Evolutionary conservation across 2,797 vertebrate genomes (phyloP), one percentile per base, ranked within the genome.

Genomic region (Novumbra hubbsi): DNA sequence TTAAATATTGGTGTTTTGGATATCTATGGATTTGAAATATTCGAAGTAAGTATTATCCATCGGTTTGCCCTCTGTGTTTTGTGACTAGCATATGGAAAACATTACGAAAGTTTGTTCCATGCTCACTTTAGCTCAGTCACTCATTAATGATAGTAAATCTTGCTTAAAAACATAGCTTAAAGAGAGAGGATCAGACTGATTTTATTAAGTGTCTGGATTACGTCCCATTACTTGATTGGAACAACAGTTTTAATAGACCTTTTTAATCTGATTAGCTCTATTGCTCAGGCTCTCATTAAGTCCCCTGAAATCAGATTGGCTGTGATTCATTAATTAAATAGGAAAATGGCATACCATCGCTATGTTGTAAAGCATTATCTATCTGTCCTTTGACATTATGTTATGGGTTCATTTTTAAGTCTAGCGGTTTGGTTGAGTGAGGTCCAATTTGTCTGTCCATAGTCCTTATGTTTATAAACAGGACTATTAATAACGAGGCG

Each of bases 21-120:
- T 87, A 99, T 99, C 88, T 99, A 99, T 49, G 98, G 98, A 89
- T 99, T 99, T 94, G 98, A 99, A 93, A 99, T 99, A 88, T 99
- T 99, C 88, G 96, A 98, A 91, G 98, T 99, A 90, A 88, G 93
- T 45, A 14, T 71, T 60, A 24, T 16, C 28, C 15, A n/a, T 50
- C 14, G 3, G 21, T 57, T 57, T 24, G 1, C 55, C 55, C 3
- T 21, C 21, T 14, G 21, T 24, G 11, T 57, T 55, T 55, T 55
- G 2, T 57, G 55, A 57, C 24, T 24, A 21, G 24, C 21, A 24
- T 57, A 57, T 57, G 21, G 21, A 57, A 57, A 57, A 8, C 52
- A 1, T 57, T 9, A 5, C 52, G 21, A 11, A 21, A 57, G 41
- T 17, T 49, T 49, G 52, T 78, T 73, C 82, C 57, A 57, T 72